phyloP scores from a whole-genome alignment of 1,140 invertebrate species.

The Neodiprion pinetum region DNA sequence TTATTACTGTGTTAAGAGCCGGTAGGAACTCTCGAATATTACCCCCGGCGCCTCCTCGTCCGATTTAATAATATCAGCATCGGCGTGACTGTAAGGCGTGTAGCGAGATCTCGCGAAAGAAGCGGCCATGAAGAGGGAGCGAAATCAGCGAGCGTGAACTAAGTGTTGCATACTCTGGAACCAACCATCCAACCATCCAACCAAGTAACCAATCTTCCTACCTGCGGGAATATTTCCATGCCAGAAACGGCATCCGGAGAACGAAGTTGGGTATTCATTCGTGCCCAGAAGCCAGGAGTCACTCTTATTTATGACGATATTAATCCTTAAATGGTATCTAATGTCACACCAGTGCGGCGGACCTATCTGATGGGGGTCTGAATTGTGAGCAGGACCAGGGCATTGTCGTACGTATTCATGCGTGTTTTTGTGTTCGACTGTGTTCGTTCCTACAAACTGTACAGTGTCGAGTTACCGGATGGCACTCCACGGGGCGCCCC shows the following conservation, averaged over 20 bases:
- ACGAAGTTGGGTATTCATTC: neutral
- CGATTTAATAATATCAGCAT: slow-evolving; percentile 5
- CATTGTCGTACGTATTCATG: slow-evolving; percentile 60
- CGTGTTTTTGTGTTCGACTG: slow-evolving; percentile 55
- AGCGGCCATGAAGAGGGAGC: too few relatives aligned
- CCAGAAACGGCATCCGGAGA: neutral
- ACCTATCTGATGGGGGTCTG: slow-evolving; percentile 49
- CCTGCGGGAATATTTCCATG: too few relatives aligned
- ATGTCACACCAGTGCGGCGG: slow-evolving; percentile 55
- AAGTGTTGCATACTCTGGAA: too few relatives aligned
- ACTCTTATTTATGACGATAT: slow-evolving; percentile 63
- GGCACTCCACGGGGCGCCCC: slow-evolving; percentile 60
- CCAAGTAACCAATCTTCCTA: too few relatives aligned
- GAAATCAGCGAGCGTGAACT: too few relatives aligned
- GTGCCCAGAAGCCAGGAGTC: slow-evolving; percentile 37
- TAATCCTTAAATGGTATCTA: slow-evolving; percentile 65
- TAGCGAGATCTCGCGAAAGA: too few relatives aligned
- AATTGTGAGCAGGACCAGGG: slow-evolving; percentile 50
- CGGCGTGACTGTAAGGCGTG: neutral
- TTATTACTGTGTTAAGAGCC: slow-evolving; percentile 4
- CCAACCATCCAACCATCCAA: too few relatives aligned
- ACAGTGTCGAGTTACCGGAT: slow-evolving; percentile 64
- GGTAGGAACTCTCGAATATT: slow-evolving; percentile 3
- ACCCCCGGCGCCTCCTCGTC: neutral
- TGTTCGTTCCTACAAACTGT: slow-evolving; percentile 57